Evolutionary conservation across 2,888 invertebrate genomes (phyloP).

Genomic region (Laspeyria flexula): DNA sequence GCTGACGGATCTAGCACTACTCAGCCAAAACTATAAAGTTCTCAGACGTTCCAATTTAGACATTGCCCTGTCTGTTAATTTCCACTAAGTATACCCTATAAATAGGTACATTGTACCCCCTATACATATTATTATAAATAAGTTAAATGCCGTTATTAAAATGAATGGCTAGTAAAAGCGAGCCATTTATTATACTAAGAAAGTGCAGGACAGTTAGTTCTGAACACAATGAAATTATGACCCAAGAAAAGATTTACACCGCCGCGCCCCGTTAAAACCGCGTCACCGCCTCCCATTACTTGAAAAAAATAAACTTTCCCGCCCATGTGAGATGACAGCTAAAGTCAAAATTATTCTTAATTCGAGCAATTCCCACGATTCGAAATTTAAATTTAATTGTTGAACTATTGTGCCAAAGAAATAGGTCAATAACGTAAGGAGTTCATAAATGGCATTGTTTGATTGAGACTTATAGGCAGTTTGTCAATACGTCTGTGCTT

Average conservation of each 20-base stretch:
- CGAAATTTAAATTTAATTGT: conserved; percentile 81
- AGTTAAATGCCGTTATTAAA: not conserved
- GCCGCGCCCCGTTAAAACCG: conserved; percentile 62
- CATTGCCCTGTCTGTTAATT: too few species aligned
- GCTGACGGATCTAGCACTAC: too few species aligned
- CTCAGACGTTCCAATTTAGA: too few species aligned
- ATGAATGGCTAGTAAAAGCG: conserved; percentile 23
- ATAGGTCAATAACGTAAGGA: conserved; percentile 81
- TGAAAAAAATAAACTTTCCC: conserved; percentile 60
- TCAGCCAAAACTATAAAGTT: too few species aligned
- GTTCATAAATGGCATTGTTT: conserved; percentile 75
- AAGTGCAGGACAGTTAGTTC: conserved; percentile 24
- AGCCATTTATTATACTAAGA: conserved; percentile 29
- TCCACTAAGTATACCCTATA: too few species aligned
- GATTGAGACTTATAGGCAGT: conserved; percentile 83
- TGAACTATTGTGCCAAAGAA: conserved; percentile 79
- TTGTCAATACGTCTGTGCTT: conserved; percentile 75
- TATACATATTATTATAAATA: not conserved
- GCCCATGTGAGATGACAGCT: conserved; percentile 73
- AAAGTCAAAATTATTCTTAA: conserved; percentile 73
- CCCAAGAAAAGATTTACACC: conserved; percentile 50
- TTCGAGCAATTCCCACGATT: conserved; percentile 80
- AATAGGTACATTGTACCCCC: too few species aligned
- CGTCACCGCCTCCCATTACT: conserved; percentile 54
- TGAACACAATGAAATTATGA: conserved; percentile 46